Base-by-base conservation (phyloP, 1,140 invertebrate genomes). In the Tetraneura akinire region DNA sequence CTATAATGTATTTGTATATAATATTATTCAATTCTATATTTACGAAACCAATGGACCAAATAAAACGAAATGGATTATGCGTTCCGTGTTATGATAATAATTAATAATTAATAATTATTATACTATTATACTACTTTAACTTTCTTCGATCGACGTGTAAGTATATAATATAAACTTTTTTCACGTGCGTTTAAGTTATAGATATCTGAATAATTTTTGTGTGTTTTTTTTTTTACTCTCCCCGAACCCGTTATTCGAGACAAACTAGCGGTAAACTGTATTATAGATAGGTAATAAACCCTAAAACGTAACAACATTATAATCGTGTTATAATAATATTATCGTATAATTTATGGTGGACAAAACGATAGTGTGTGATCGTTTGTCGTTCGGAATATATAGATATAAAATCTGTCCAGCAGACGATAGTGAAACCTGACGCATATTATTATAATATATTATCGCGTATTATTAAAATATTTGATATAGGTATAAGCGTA, bases 181-280 rank as follows among this genome's bases (percentile, higher is more conserved):
- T 66, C 37, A 45, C 18, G 14, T 23, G 8, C n/a, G n/a, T n/a
- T n/a, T n/a, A n/a, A n/a, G n/a, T n/a, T n/a, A n/a, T n/a, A n/a
- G n/a, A n/a, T n/a, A n/a, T 3, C 1, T 62, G 3, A 23, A 16
- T 13, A 68, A 45, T 37, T 42, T 45, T 68, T 9, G 37, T 5
- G 13, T 23, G n/a, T 26, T 45, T 68, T 45, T 45, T 45, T 64
- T 23, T 21, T 45, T 42, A n/a, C n/a, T n/a, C n/a, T n/a, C n/a
- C 51, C 14, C n/a, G 23, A 68, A 68, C 64, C 64, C 64, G 64
- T 68, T 68, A 68, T 47, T 47, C 64, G 64, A n/a, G n/a, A 6
- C 64, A 23, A 21, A 26, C 10, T 68, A 68, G 64, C 42, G 64
- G 64, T 68, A 68, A 3, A 68, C n/a, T 6, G 18, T 8, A 14